phyloP scores from a whole-genome alignment of 2,888 invertebrate species.

The Mythimna impura region DNA sequence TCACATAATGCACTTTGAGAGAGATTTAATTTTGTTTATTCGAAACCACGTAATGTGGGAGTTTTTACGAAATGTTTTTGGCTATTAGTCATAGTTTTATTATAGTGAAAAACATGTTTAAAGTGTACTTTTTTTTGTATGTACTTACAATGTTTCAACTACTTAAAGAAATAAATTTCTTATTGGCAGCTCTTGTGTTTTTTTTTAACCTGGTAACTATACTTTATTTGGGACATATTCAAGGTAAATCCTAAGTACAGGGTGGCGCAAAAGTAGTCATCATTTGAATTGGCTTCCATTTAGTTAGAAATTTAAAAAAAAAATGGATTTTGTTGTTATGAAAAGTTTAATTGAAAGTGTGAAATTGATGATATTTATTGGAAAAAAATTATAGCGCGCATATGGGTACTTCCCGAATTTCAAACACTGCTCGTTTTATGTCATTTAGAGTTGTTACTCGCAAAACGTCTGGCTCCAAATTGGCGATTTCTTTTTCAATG shows the following conservation, averaged over 20 bases:
- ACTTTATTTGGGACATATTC: background rate
- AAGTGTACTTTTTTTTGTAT: slow-evolving; percentile 80
- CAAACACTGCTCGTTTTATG: too few relatives aligned
- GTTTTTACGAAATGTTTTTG: slow-evolving; percentile 68
- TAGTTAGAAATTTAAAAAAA: too few relatives aligned
- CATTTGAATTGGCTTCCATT: too few relatives aligned
- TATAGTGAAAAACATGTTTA: slow-evolving; percentile 66
- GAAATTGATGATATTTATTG: too few relatives aligned
- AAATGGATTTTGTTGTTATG: too few relatives aligned
- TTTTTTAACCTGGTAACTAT: slow-evolving; percentile 10
- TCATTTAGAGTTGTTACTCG: too few relatives aligned
- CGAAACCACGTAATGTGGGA: slow-evolving; percentile 54
- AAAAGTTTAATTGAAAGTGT: too few relatives aligned
- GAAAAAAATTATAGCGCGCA: too few relatives aligned
- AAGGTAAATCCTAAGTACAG: background rate
- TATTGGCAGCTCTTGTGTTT: slow-evolving; percentile 74
- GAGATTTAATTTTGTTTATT: slow-evolving; percentile 61
- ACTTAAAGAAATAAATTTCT: slow-evolving; percentile 83
- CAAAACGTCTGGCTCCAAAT: too few relatives aligned
- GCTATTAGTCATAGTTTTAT: slow-evolving; percentile 69
- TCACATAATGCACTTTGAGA: slow-evolving; percentile 60
- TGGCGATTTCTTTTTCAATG: too few relatives aligned
- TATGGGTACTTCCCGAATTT: too few relatives aligned
- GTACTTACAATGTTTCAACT: slow-evolving; percentile 86
- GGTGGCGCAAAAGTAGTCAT: too few relatives aligned